Evolutionary conservation across 2,888 invertebrate species (phyloP).

Genomic region (Tortricodes alternella): DNA sequence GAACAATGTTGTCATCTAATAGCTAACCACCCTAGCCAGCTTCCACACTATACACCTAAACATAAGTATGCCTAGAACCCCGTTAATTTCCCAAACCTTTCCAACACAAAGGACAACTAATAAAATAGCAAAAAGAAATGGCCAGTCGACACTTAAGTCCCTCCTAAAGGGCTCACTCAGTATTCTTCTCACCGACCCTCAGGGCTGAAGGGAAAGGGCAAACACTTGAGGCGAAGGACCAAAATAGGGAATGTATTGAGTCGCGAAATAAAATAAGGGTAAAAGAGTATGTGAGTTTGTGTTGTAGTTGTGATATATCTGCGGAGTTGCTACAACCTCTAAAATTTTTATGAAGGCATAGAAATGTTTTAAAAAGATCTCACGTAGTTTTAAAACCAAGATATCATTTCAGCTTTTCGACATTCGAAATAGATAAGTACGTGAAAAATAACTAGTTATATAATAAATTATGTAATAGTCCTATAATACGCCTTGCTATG

Average conservation of each 20-base stretch:
- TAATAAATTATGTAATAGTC: too few relatives aligned
- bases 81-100: constrained; percentile 50
- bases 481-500: too few relatives aligned
- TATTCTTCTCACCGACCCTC: constrained; percentile 74
- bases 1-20: too few relatives aligned
- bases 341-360: too few relatives aligned
- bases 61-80: too few relatives aligned
- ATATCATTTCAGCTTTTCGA: too few relatives aligned
- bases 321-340: constrained; percentile 1
- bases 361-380: too few relatives aligned
- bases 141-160: constrained; percentile 67
- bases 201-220: constrained; percentile 67
- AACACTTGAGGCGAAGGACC: constrained; percentile 68
- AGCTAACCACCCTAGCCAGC: too few relatives aligned
- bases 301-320: constrained; percentile 28
- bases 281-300: constrained; percentile 52
- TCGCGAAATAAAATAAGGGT: constrained; percentile 80
- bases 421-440: too few relatives aligned
- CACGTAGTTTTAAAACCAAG: too few relatives aligned
- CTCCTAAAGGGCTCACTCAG: constrained; percentile 63
- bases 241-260: constrained; percentile 80
- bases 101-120: constrained; percentile 71
- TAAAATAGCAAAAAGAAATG: constrained; percentile 75
- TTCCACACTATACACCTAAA: too few relatives aligned
- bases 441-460: too few relatives aligned